Conservation (phyloP, 2,888 invertebrate species). For the Melanargia galathea region DNA sequence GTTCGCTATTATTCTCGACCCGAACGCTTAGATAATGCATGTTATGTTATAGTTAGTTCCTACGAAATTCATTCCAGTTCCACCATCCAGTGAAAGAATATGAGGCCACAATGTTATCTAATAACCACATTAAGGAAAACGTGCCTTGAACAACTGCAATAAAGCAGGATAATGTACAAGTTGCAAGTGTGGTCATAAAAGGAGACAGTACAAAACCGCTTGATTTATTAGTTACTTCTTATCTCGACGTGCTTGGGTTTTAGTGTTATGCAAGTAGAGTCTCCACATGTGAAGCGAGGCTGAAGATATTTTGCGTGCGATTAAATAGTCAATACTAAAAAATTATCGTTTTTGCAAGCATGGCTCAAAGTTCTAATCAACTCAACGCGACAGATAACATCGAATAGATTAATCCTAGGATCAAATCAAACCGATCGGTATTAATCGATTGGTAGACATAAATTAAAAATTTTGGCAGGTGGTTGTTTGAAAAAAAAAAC, state of each 20-base stretch:
- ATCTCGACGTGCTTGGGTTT: slow-evolving; percentile 12
- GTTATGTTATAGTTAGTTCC: no score
- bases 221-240: slow-evolving; percentile 10
- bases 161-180: background rate
- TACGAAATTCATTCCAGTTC: no score
- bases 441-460: background rate
- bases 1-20: no score
- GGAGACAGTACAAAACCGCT: background rate
- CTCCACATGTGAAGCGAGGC: background rate
- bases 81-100: no score
- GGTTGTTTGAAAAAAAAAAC: no score
- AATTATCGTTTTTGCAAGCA: no score
- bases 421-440: background rate
- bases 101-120: no score
- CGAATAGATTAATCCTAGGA: background rate
- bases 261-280: background rate
- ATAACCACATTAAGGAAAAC: background rate
- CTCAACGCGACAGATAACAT: no score
- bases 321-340: background rate
- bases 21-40: no score
- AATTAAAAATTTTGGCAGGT: no score
- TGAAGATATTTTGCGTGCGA: background rate
- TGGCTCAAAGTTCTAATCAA: no score
- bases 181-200: background rate
- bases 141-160: background rate